Evolutionary conservation across 2,888 invertebrate genomes (phyloP).

Genomic region (Caenorhabditis sp.): DNA sequence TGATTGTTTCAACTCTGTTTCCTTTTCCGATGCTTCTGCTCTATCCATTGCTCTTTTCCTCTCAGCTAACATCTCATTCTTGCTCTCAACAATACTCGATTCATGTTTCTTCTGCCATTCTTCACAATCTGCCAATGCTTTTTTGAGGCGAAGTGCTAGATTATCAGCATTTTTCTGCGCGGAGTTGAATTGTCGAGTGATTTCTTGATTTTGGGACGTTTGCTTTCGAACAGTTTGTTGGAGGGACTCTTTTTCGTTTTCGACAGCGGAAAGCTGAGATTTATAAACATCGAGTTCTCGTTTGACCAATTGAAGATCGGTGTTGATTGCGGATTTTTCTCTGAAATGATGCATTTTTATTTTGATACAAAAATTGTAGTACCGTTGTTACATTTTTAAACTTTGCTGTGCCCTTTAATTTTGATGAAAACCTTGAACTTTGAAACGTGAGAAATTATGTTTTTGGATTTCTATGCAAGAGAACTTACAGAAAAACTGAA

Average conservation of each 20-base stretch:
- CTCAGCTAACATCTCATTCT: constrained; percentile 59
- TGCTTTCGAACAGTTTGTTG: constrained; percentile 45
- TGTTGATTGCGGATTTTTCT: constrained; percentile 47
- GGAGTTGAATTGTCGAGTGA: constrained; percentile 31
- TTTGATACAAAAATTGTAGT: too few species aligned
- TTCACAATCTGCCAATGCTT: constrained; percentile 53
- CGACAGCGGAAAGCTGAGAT: constrained; percentile 57
- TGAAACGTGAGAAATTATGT: too few species aligned
- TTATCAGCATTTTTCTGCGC: constrained; percentile 46
- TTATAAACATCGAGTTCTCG: constrained; percentile 68
- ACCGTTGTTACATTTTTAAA: too few species aligned
- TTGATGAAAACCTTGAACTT: too few species aligned
- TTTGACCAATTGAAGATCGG: constrained; percentile 58
- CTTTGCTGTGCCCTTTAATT: too few species aligned
- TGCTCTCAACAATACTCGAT: constrained; percentile 49
- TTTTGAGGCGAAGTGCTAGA: constrained; percentile 50
- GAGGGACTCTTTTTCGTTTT: constrained; percentile 59
- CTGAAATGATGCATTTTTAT: constrained; percentile 13
- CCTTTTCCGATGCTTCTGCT: constrained; percentile 53
- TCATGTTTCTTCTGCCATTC: constrained; percentile 63
- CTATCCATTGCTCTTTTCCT: constrained; percentile 58
- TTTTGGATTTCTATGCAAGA: too few species aligned
- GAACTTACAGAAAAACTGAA: too few species aligned
- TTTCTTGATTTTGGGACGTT: constrained; percentile 47
- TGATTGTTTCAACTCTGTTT: constrained; percentile 50